These are phyloP conservation scores for Prochilodus magdalenae DNA, from an alignment of 2,113 vertebrate species.

Conservation along the genomic window DNA sequence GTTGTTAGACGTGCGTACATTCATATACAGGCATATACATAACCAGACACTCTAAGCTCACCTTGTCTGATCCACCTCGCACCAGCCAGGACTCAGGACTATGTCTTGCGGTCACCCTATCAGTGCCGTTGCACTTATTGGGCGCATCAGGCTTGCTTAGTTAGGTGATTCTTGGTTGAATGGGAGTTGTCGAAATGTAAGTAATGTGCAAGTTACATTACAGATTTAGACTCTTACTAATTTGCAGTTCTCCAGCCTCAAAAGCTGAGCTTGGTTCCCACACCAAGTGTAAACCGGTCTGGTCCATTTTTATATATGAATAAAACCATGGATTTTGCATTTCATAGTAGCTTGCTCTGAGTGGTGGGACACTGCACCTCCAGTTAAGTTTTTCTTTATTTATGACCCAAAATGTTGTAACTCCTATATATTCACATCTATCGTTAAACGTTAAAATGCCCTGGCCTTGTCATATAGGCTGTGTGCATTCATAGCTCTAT, in stretches of 20 bases:
- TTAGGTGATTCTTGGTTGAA: slow-evolving; percentile 7
- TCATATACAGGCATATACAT: slow-evolving; percentile 4
- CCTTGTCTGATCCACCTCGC: slow-evolving; percentile 35
- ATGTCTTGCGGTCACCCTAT: neutral
- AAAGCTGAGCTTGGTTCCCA: slow-evolving; percentile 14
- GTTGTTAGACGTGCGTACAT: slow-evolving; percentile 30
- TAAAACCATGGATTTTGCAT: neutral
- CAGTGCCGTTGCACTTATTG: slow-evolving; percentile 1
- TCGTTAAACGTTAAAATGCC: neutral
- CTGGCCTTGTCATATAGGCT: neutral
- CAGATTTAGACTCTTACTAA: neutral
- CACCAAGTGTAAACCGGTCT: slow-evolving; percentile 8
- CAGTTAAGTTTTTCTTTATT: neutral
- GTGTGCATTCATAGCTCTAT: slow-evolving; percentile 25
- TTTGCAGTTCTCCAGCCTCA: neutral
- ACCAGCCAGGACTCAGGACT: slow-evolving; percentile 19
- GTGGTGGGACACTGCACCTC: neutral
- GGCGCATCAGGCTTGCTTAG: slow-evolving; percentile 8
- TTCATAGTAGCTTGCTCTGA: neutral
- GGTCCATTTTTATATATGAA: neutral
- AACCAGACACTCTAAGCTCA: slow-evolving; percentile 35
- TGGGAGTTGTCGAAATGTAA: neutral
- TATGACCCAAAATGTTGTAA: neutral
- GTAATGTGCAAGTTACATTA: neutral
- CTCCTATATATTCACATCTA: neutral